A percentile compares a stretch with the other conserved stretches of the same genome.
These are phyloP conservation scores for Hyposoter didymator DNA, from an alignment of 2,888 invertebrate genomes.

Conservation along the genomic window DNA sequence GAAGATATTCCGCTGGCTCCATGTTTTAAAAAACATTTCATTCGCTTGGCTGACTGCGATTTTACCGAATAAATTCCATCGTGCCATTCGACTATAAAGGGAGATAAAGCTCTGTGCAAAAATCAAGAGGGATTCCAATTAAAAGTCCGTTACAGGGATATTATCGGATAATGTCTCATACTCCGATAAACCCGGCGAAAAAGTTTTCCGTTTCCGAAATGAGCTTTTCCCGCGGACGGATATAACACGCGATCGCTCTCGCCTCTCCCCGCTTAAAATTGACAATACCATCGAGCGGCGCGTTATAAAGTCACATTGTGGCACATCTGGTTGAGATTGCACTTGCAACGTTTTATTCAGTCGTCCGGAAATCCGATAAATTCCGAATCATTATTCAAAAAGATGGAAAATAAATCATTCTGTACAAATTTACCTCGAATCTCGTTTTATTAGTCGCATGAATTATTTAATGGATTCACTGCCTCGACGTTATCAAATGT, in stretches of 20 bases:
- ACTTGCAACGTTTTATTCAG: constrained; percentile 24
- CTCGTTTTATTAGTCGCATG: not conserved
- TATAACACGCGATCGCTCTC: constrained; percentile 13
- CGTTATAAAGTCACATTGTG: constrained; percentile 21
- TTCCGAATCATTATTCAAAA: constrained; percentile 26
- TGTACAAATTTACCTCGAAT: constrained; percentile 20
- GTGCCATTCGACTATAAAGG: constrained; percentile 17
- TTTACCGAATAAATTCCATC: constrained; percentile 35
- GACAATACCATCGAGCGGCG: constrained; percentile 31
- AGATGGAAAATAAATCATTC: constrained; percentile 39
- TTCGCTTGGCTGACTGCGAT: constrained; percentile 16
- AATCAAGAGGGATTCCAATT: constrained; percentile 26
- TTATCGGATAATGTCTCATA: constrained; percentile 21
- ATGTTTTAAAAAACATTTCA: constrained; percentile 9
- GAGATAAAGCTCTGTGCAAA: constrained; percentile 8
- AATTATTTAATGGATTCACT: not conserved
- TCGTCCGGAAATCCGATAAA: constrained; percentile 59
- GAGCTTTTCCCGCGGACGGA: constrained; percentile 17
- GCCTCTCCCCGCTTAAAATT: constrained; percentile 8
- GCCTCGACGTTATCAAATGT: not conserved
- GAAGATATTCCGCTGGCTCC: not conserved
- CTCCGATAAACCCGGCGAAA: constrained; percentile 11
- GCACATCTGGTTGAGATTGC: constrained; percentile 32
- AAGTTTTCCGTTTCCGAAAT: constrained; percentile 18
- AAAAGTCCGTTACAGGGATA: constrained; percentile 26